These are phyloP conservation scores for Caenorhabditis latens DNA, from an alignment of 1,140 invertebrate genomes.

Conservation along the genomic window DNA sequence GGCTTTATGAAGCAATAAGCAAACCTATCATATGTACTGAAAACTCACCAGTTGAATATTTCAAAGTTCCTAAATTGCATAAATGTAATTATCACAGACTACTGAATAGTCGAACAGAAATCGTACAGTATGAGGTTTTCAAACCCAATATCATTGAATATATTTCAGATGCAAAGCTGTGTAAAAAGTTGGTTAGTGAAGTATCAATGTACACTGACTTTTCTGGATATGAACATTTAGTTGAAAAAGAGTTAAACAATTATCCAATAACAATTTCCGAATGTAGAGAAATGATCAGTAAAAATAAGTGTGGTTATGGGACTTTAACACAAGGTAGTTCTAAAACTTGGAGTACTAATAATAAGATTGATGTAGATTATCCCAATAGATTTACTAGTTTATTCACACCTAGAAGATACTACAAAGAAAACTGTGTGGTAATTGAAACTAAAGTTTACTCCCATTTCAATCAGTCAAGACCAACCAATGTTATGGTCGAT, in stretches of 20 bases:
- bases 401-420: slow-evolving; percentile 62
- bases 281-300: slow-evolving; percentile 58
- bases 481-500: slow-evolving; percentile 57
- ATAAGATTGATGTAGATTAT: slow-evolving; percentile 62
- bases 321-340: slow-evolving; percentile 32
- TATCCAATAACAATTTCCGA: background rate
- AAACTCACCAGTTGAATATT: slow-evolving; percentile 66
- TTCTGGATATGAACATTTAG: slow-evolving; percentile 66
- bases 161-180: slow-evolving; percentile 58
- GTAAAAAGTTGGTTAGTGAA: slow-evolving; percentile 66
- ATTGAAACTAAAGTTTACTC: slow-evolving; percentile 67
- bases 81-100: slow-evolving; percentile 62
- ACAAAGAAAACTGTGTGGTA: slow-evolving; percentile 65
- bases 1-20: too few species aligned
- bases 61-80: slow-evolving; percentile 63
- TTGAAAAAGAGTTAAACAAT: slow-evolving; percentile 65
- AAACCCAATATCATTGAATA: slow-evolving; percentile 65
- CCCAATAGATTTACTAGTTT: slow-evolving; percentile 66
- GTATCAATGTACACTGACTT: slow-evolving; percentile 67
- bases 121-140: slow-evolving; percentile 64
- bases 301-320: slow-evolving; percentile 62
- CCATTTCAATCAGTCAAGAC: slow-evolving; percentile 62
- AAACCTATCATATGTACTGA: slow-evolving; percentile 65
- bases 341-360: slow-evolving; percentile 63
- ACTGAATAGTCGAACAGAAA: slow-evolving; percentile 64